Percentiles rank a stretch among this genome's conserved stretches.
Evolutionary conservation across 2,113 vertebrate genomes (phyloP).

Genomic region (Phyllopteryx taeniolatus): DNA sequence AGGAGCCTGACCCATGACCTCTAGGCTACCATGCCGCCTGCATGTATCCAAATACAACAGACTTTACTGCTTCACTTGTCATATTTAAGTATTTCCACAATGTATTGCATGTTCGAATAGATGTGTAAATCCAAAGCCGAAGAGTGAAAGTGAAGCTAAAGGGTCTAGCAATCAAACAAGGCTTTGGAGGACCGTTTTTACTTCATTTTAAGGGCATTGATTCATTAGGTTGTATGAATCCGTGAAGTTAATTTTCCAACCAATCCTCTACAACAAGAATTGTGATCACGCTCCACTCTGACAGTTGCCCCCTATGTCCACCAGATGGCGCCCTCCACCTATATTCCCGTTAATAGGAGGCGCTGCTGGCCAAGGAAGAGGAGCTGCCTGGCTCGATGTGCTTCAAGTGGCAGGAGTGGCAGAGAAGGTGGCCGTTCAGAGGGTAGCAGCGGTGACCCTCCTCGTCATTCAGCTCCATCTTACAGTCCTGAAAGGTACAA

Average conservation of each 20-base stretch:
- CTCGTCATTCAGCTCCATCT: constrained; percentile 90
- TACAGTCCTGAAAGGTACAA: constrained; percentile 79
- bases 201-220: constrained; percentile 34
- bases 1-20: neutral
- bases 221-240: neutral
- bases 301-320: constrained; percentile 49
- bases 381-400: constrained; percentile 78
- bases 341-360: constrained; percentile 69
- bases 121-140: neutral
- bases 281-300: constrained; percentile 24
- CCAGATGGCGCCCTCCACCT: constrained; percentile 46
- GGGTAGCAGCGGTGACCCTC: constrained; percentile 95
- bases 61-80: neutral
- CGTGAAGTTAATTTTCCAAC: constrained; percentile 9
- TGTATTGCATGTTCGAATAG: neutral
- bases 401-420: constrained; percentile 89
- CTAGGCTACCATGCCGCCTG: neutral
- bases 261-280: constrained; percentile 63
- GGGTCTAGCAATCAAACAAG: constrained; percentile 20
- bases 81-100: neutral
- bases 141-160: constrained; percentile 21
- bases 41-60: neutral
- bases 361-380: constrained; percentile 47
- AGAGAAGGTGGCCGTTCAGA: constrained; percentile 86
- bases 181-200: constrained; percentile 29